Conservation (phyloP, 2,113 vertebrate species). For the Pelecanoides urinatrix region DNA sequence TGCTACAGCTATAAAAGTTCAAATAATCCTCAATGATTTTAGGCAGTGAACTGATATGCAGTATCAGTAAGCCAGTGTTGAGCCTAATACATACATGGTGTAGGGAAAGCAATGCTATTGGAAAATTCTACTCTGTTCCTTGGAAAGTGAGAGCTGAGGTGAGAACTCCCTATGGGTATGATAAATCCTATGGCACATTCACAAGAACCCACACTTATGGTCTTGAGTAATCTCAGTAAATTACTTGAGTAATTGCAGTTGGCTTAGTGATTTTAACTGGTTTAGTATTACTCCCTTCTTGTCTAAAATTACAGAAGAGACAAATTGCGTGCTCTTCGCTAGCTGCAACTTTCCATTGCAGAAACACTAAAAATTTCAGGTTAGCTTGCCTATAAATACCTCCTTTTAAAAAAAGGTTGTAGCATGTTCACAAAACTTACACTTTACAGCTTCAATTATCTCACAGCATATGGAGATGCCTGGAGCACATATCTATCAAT, state of each 20-base stretch:
- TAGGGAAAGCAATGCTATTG: neutral
- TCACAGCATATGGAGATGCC: accelerated
- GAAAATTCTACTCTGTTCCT: neutral
- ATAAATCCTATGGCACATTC: neutral
- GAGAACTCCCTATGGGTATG: neutral
- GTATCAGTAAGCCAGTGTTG: neutral
- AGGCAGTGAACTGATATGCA: neutral
- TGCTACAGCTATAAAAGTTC: neutral
- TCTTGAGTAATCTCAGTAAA: neutral
- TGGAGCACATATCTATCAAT: neutral
- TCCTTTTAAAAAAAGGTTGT: neutral
- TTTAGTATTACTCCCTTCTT: neutral
- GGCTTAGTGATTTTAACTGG: neutral
- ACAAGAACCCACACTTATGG: neutral
- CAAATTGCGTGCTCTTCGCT: neutral
- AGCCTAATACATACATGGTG: neutral
- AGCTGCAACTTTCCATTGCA: neutral
- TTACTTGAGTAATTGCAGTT: neutral
- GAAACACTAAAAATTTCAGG: neutral
- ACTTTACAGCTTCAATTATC: neutral
- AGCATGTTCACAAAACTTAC: neutral
- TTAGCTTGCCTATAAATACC: neutral
- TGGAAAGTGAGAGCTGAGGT: neutral
- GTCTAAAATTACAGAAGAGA: neutral
- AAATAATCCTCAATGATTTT: neutral